Base-by-base conservation (phyloP, 2,113 vertebrate genomes). In the Emydocephalus ijimae region DNA sequence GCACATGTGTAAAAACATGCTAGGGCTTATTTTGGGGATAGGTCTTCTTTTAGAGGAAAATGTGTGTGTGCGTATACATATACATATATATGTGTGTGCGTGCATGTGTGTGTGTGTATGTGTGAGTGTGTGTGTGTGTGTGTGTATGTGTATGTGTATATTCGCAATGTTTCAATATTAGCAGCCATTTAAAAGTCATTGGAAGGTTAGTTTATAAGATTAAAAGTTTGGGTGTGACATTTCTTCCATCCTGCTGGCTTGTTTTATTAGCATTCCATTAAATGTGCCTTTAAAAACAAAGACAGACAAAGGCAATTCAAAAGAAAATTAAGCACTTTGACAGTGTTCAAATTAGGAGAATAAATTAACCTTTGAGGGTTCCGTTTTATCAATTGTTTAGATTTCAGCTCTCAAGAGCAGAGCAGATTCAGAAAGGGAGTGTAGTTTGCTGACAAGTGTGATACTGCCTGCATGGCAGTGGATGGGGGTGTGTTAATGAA, bases 141-240 rank as follows among this genome's bases (percentile, higher is more conserved):
- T 39, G 39, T 39, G n/a, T n/a, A n/a, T n/a, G n/a, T n/a, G n/a
- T n/a, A n/a, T n/a, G n/a, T n/a, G n/a, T n/a, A n/a, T 9, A 1
- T 50, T 50, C 9, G 48, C 48, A 50, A 50, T 50, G 18, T 93
- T 43, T 45, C 93, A 94, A 20, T 69, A 24, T 94, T 93, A 95
- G 88, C 91, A 94, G 26, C 64, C 57, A 94, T 93, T 96, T 97
- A 92, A 95, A 95, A 92, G 94, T 96, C 87, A 93, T 95, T 95
- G 93, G 61, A 95, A 95, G 89, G 95, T 95, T 95, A 95, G 93
- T 57, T 95, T 94, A 90, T 91, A 88, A 95, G 94, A 91, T 95
- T 92, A 93, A 91, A 95, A 93, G 87, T 91, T 90, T 90, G 94
- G 45, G 89, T 48, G 95, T 69, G 91, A 91, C 81, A 90, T 94